Percentiles rank a stretch among this genome's conserved stretches.
Conservation (phyloP, 2,888 invertebrate species). For the Smittia aterrima region DNA sequence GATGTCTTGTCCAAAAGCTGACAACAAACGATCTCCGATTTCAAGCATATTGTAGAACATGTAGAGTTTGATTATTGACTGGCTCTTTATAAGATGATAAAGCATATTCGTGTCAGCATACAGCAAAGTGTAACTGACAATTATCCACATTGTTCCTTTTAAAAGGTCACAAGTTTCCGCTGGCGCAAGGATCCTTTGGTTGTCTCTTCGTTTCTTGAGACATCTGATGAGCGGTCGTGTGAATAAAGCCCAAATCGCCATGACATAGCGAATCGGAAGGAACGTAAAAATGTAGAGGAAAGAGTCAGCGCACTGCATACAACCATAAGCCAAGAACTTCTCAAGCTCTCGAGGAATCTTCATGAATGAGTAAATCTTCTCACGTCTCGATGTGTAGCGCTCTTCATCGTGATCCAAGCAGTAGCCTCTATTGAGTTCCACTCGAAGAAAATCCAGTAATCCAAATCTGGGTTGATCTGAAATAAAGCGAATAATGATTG, state of each 20-base stretch:
- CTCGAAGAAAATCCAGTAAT: constrained; percentile 70
- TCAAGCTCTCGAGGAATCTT: constrained; percentile 90
- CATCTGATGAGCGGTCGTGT: constrained; percentile 71
- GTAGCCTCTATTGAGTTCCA: constrained; percentile 90
- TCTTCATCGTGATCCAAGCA: constrained; percentile 93
- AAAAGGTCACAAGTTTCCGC: constrained; percentile 95
- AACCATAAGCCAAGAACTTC: constrained; percentile 90
- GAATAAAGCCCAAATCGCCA: constrained; percentile 80
- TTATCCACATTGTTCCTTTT: constrained; percentile 83
- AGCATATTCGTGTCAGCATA: constrained; percentile 96
- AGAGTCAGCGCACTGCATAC: constrained; percentile 95
- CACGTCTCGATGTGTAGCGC: constrained; percentile 86
- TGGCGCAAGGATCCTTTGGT: constrained; percentile 68
- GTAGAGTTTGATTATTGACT: constrained; percentile 98
- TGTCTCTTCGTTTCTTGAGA: constrained; percentile 61
- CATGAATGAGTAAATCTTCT: constrained; percentile 96
- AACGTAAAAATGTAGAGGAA: constrained; percentile 97
- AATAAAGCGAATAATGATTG: not conserved
- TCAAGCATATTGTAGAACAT: constrained; percentile 99
- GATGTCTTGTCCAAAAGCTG: constrained; percentile 96
- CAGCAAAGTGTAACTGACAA: constrained; percentile 80
- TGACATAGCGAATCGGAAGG: constrained; percentile 85
- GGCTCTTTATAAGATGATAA: constrained; percentile 95
- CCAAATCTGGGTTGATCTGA: constrained; percentile 16
- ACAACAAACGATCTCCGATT: constrained; percentile 92